Evolutionary conservation across 2,888 invertebrate species (phyloP), one percentile per base, ranked within the genome.

Genomic region (Orgyia antiqua): DNA sequence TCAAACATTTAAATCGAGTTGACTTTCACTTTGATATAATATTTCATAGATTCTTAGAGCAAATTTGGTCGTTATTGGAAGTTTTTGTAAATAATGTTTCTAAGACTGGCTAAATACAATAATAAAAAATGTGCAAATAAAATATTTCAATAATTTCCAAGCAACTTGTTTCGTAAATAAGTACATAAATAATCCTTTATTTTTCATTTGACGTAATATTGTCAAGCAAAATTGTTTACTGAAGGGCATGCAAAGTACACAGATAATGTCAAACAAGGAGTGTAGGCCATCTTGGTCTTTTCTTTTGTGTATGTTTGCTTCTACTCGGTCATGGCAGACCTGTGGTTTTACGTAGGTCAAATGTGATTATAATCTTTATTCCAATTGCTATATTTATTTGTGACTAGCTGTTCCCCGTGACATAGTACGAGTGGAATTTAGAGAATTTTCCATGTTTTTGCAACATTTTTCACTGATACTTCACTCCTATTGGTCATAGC

Each of bases 321-420:
- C 65, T 62, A 60, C 65, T 72, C 74, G 78, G 80, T 82, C 83
- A 80, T 56, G 79, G 83, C 69, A 65, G 74, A 69, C 76, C 38
- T 79, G 83, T 69, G 82, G 83, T 79, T 79, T 75, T 53, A 64
- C 63, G 52, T 65, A 66, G 72, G 76, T 78, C 74, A 76, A 70
- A 63, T 64, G 59, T 58, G 61, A 67, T 64, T 62, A 45, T 50
- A 63, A 69, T 66, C 61, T 62, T 53, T 49, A 59, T 58, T 52
- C 44, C 64, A 57, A 65, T 71, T 56, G 44, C 42, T 46, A 55
- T 53, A 53, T 53, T 43, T 48, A n/a, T n/a, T n/a, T n/a, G n/a
- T n/a, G n/a, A n/a, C n/a, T n/a, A n/a, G n/a, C n/a, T n/a, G n/a
- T n/a, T n/a, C n/a, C n/a, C n/a, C n/a, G n/a, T n/a, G n/a, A n/a